phyloP scores from a whole-genome alignment of 2,888 invertebrate genomes.

The Mythimna pallens region DNA sequence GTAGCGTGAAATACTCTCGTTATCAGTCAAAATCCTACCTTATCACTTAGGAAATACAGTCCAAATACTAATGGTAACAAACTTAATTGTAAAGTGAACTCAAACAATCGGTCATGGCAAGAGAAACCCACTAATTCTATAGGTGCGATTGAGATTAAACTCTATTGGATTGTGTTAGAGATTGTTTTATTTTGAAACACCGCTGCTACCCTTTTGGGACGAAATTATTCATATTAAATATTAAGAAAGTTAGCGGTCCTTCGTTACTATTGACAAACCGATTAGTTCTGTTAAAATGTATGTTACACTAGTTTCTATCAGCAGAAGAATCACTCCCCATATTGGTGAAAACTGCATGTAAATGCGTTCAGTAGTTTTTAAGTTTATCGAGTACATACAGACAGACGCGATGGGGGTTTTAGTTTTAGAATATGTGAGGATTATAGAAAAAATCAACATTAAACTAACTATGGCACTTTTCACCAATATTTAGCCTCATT shows the following conservation, averaged over 20 bases:
- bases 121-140: constrained; percentile 28
- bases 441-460: no score
- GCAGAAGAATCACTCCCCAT: no score
- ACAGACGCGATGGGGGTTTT: no score
- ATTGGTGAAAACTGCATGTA: no score
- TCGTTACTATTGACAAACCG: neutral
- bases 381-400: no score
- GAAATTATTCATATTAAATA: constrained; percentile 21
- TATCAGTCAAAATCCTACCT: constrained; percentile 16
- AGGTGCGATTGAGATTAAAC: constrained; percentile 26
- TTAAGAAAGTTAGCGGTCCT: constrained; percentile 11
- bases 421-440: no score
- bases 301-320: no score
- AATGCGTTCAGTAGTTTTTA: no score
- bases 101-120: constrained; percentile 46
- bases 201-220: neutral
- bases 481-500: no score
- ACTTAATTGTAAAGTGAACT: constrained; percentile 33
- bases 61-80: neutral
- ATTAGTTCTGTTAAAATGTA: constrained; percentile 3
- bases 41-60: constrained; percentile 18
- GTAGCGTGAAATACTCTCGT: constrained; percentile 28
- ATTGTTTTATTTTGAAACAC: constrained; percentile 4
- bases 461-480: no score
- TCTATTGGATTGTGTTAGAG: constrained; percentile 13